These are phyloP conservation scores for Caenorhabditis zanzibari DNA, from an alignment of 2,888 invertebrate genomes.

Conservation along the genomic window DNA sequence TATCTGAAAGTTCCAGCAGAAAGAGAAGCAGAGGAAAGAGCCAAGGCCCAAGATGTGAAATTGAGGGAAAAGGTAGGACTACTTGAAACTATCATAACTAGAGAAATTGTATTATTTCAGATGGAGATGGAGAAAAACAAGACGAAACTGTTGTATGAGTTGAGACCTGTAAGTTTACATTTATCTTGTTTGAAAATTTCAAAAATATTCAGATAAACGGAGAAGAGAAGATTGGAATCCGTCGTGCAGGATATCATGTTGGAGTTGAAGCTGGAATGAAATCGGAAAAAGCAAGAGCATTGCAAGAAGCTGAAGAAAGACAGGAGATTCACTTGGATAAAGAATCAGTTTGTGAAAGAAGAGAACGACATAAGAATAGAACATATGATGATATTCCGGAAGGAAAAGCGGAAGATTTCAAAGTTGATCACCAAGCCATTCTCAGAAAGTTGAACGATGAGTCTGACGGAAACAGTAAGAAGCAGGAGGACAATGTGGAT, in stretches of 20 bases:
- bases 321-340: background rate
- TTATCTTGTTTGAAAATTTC: background rate
- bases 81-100: background rate
- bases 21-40: background rate
- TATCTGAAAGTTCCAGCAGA: background rate
- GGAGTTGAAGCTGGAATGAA: background rate
- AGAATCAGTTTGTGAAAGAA: background rate
- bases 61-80: background rate
- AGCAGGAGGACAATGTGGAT: too few species aligned
- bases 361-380: background rate
- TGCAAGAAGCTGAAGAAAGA: background rate
- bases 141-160: slow-evolving; percentile 9
- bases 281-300: background rate
- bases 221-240: background rate
- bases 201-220: background rate
- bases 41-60: background rate
- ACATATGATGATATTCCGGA: background rate
- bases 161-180: background rate
- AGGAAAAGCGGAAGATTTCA: background rate
- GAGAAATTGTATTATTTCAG: background rate
- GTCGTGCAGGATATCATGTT: background rate
- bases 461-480: too few species aligned
- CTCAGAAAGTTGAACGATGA: background rate
- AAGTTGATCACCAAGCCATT: background rate
- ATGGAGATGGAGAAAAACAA: background rate